phyloP scores from a whole-genome alignment of 2,888 invertebrate genomes.

The Polydrusus cervinus region DNA sequence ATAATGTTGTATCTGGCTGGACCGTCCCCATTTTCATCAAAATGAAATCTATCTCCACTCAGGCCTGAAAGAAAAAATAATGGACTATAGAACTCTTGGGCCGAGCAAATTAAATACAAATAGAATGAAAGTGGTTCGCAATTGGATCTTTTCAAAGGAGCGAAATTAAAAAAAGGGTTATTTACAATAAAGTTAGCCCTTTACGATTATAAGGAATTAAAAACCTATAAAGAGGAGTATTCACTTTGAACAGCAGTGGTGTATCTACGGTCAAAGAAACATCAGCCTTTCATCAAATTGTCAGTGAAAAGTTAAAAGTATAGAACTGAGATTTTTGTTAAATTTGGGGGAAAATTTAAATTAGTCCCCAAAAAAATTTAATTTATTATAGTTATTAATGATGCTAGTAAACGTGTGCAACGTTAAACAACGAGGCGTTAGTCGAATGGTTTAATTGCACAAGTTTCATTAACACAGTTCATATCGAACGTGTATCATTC shows the following conservation, averaged over 20 bases:
- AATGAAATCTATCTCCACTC: conserved; percentile 91
- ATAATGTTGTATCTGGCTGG: conserved; percentile 96
- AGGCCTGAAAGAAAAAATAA: conserved; percentile 77
- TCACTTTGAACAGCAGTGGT: neutral
- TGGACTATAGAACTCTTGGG: conserved; percentile 19
- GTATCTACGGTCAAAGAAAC: neutral
- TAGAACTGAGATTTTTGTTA: too few species aligned
- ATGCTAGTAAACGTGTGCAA: too few species aligned
- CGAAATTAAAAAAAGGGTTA: conserved; percentile 6
- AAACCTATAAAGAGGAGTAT: neutral
- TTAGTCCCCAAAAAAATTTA: too few species aligned
- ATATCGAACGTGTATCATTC: too few species aligned
- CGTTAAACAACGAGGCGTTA: too few species aligned
- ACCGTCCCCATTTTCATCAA: conserved; percentile 93
- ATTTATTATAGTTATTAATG: too few species aligned
- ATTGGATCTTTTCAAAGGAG: neutral
- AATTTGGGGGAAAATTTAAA: too few species aligned
- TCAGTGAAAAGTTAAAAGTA: too few species aligned
- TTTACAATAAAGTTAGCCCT: neutral
- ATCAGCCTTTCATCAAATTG: too few species aligned
- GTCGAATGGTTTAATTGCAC: too few species aligned
- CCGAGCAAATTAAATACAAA: conserved; percentile 26
- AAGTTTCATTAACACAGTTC: too few species aligned
- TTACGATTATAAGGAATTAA: neutral
- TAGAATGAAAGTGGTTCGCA: conserved; percentile 18